A percentile compares a stretch with the other conserved stretches of the same genome.
Evolutionary conservation across 2,888 invertebrate genomes (phyloP).

Genomic region (Dione juno): DNA sequence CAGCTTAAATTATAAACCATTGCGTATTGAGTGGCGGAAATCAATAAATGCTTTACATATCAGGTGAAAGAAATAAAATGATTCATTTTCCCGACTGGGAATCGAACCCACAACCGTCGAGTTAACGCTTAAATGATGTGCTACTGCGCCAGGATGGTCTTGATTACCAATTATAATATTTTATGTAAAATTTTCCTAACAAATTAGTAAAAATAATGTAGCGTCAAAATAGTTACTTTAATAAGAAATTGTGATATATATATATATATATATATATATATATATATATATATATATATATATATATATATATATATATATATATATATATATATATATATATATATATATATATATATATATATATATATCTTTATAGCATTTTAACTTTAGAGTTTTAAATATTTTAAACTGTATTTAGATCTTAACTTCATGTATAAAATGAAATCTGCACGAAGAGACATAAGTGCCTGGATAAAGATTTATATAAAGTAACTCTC

Average conservation of each 20-base stretch:
- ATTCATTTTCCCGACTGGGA: neutral
- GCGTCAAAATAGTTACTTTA: too few species aligned
- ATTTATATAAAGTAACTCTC: conserved; percentile 9
- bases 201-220: neutral
- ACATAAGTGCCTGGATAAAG: conserved; percentile 8
- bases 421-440: neutral
- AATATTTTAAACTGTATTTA: neutral
- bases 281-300: too few species aligned
- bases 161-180: neutral
- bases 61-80: neutral
- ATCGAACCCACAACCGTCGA: neutral
- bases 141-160: neutral
- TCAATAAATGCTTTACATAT: neutral
- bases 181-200: too few species aligned
- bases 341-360: too few species aligned
- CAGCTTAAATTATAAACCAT: neutral
- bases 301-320: too few species aligned
- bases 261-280: too few species aligned
- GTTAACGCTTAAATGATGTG: neutral
- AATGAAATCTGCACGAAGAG: neutral
- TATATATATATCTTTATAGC: neutral
- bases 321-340: too few species aligned
- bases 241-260: too few species aligned
- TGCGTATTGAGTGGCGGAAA: neutral
- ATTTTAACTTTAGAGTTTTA: neutral